Evolutionary conservation across 2,888 invertebrate genomes (phyloP), one percentile per base, ranked within the genome.

Genomic region (Sabellastarte sp.): DNA sequence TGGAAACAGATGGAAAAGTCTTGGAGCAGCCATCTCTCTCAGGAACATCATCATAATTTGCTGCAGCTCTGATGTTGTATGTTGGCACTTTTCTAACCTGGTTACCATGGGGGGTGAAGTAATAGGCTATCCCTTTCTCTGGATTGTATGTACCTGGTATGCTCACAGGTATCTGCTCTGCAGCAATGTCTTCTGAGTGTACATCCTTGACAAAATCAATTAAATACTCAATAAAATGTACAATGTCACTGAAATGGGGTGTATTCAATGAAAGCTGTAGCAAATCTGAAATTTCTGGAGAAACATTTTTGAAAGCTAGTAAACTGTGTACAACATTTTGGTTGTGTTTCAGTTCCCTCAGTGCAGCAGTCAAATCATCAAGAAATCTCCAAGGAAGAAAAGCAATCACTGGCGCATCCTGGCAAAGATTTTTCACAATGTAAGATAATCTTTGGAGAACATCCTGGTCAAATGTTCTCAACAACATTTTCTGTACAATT

Each of bases 51-150:
- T 41, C 5, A 5, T 10, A 10, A 5, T 32, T 28, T 24, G 10
- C 5, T 4, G 15, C 59, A 10, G 4, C 4, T 10, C 20, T 10
- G 3, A 59, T 4, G 4, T 4, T 24, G 28, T 59, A 59, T n/a
- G 15, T 50, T 20, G 59, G 59, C 15, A 59, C 5, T 10, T 3
- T 24, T 4, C 50, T 10, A 4, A 59, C 59, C 28, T 59, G 15
- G 24, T 41, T 15, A 10, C 59, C 59, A 26, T 59, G 59, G 4
- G 3, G 4, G 28, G 59, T 59, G 50, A 59, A 59, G 26, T 59
- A 59, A 30, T 59, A 59, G 10, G 59, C 59, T 5, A 41, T 41
- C 4, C 59, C 59, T 5, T 4, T 20, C 50, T 59, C 59, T 15
- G 59, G 59, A 28, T 59, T 28, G 28, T 59, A 59, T 15, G 59